Base-by-base conservation (phyloP, 2,888 invertebrate species). In the Tipula unca region DNA sequence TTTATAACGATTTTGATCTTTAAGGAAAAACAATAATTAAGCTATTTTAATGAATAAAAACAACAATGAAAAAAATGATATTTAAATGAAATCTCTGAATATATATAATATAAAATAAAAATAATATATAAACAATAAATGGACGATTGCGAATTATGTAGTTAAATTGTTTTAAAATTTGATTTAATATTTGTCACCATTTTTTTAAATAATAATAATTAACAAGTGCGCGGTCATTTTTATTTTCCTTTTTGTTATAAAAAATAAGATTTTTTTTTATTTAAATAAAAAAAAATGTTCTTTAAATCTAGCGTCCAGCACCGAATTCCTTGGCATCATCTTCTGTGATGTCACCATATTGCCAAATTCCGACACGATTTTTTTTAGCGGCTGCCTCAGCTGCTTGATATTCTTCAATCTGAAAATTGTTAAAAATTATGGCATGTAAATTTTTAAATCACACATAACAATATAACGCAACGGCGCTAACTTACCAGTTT, bases 281-380 rank as follows among this genome's bases (percentile, higher is more conserved):
- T 69, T 69, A 69, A 69, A 69, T 69, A 69, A 69, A 69, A 69
- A 69, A 69, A 69, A 69, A 25, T 82, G 10, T 84, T 84, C 14
- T 84, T 25, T 35, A 36, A 35, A 83, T 32, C 42, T 85, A 85
- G 36, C 85, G 85, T 13, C 85, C 85, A 32, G 48, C 48, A 32
- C 89, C 89, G 88, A 90, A 91, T 87, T 91, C 90, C 54, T 89
- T 89, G 89, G 90, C 89, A 88, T 91, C 91, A 86, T 91, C 91
- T 87, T 90, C 90, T 86, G 90, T 91, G 86, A 99, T 97, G 91
- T 99, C 99, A n/a, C 99, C 99, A 90, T 99, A 99, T 89, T 96
- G 95, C 99, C 99, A 99, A 89, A 99, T 95, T 91, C 96, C 96
- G 88, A 94, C 93, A 90, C 97, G 97, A 88, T 94, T 94, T 89